Conservation (phyloP, 2,888 invertebrate genomes). For the Alloscopus bannaensis region DNA sequence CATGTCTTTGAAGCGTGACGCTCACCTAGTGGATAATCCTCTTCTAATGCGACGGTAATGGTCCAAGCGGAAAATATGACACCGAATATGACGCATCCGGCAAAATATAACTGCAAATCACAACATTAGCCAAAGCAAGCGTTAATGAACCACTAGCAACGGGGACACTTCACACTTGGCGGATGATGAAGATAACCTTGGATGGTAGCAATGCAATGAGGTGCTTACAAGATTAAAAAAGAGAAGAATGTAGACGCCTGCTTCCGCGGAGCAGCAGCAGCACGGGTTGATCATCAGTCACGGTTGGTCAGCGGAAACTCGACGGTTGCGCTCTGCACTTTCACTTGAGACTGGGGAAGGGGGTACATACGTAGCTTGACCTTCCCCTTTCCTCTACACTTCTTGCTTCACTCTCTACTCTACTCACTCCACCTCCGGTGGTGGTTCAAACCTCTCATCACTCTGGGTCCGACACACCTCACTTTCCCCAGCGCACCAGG, state of each 20-base stretch:
- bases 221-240: conserved; percentile 72
- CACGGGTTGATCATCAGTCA: conserved; percentile 71
- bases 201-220: too few relatives aligned
- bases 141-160: conserved; percentile 5
- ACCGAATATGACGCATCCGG: conserved; percentile 68
- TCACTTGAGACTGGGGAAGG: too few relatives aligned
- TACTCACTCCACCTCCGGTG: too few relatives aligned
- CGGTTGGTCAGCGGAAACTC: conserved; percentile 24
- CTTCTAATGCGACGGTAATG: conserved; percentile 69
- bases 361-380: background rate
- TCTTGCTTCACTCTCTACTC: too few relatives aligned
- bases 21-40: conserved; percentile 68
- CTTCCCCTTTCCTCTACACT: background rate
- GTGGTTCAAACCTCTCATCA: too few relatives aligned
- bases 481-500: too few relatives aligned
- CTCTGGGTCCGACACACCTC: too few relatives aligned
- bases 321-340: conserved; percentile 35
- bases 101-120: conserved; percentile 69
- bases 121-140: too few relatives aligned
- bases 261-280: conserved; percentile 71
- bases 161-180: background rate
- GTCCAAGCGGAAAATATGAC: conserved; percentile 72
- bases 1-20: background rate
- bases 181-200: background rate
- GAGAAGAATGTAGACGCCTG: conserved; percentile 71